These are phyloP conservation scores for Lagorchestes hirsutus DNA, from an alignment of 2,797 vertebrate genomes.

Conservation along the genomic window DNA sequence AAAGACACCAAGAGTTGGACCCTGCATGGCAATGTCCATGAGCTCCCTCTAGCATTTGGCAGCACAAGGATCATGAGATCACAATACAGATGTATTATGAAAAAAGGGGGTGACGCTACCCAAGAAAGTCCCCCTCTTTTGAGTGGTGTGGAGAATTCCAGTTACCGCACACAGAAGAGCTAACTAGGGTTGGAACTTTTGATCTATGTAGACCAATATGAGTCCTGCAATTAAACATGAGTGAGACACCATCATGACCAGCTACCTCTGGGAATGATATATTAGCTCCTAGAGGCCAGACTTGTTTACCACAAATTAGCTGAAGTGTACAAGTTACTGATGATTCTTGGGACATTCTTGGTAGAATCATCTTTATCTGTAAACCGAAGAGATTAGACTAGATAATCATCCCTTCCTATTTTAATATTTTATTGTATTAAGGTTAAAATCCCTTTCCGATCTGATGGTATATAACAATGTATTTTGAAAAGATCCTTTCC, in stretches of 20 bases:
- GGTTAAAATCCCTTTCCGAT: not conserved
- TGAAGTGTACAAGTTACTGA: not conserved
- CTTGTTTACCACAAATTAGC: not conserved
- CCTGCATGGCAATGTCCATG: not conserved
- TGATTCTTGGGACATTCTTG: not conserved
- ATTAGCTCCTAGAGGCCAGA: not conserved
- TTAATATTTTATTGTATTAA: not conserved
- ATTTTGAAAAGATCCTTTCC: not conserved
- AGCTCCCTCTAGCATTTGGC: not conserved
- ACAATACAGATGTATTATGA: not conserved
- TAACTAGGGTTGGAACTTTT: not conserved
- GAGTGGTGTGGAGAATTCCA: not conserved
- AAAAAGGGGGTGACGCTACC: not conserved
- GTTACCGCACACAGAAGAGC: not conserved
- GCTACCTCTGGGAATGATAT: not conserved
- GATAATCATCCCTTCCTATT: not conserved
- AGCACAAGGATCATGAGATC: not conserved
- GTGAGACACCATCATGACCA: not conserved
- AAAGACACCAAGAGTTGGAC: slow-evolving; percentile 5
- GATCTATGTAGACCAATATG: not conserved
- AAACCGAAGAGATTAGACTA: not conserved
- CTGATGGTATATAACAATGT: not conserved
- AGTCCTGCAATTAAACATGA: not conserved
- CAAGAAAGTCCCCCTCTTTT: not conserved
- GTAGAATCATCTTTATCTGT: not conserved